Percentiles rank a stretch among this genome's conserved stretches.
phyloP scores from a whole-genome alignment of 1,140 invertebrate species.

The Druon quercuslanigerum region DNA sequence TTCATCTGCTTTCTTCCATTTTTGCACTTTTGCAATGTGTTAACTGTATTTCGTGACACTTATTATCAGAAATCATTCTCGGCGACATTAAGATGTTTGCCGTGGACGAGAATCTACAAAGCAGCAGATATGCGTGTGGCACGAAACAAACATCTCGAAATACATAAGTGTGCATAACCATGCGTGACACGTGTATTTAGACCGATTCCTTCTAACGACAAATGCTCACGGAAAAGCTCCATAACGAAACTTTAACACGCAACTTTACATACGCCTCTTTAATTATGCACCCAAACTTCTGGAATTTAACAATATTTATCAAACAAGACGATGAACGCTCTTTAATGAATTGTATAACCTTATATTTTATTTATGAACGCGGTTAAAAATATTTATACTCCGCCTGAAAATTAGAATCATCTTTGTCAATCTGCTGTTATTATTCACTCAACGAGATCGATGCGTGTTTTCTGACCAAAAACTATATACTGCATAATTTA shows the following conservation, averaged over 20 bases:
- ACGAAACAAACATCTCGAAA: constrained; percentile 21
- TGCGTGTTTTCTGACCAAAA: too few species aligned
- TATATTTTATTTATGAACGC: background rate
- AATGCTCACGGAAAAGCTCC: constrained; percentile 26
- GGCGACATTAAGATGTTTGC: constrained; percentile 27
- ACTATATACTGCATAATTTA: too few species aligned
- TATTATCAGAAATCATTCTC: constrained; percentile 26
- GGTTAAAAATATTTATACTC: background rate
- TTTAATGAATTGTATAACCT: background rate
- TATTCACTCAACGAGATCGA: too few species aligned
- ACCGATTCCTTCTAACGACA: constrained; percentile 26
- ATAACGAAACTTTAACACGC: constrained; percentile 19
- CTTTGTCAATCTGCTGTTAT: too few species aligned
- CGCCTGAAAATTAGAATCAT: too few species aligned
- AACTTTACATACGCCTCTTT: constrained; percentile 11
- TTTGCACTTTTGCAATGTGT: background rate
- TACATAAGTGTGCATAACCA: constrained; percentile 19
- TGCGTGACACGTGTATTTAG: constrained; percentile 29
- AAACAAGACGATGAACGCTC: background rate
- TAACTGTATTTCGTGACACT: constrained; percentile 10
- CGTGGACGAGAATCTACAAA: constrained; percentile 19
- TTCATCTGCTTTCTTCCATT: background rate
- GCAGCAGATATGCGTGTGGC: constrained; percentile 10
- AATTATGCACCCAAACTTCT: constrained; percentile 26
- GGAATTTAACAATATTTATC: background rate